Conservation (phyloP, 2,888 invertebrate species). For the Halocaridina rubra region DNA sequence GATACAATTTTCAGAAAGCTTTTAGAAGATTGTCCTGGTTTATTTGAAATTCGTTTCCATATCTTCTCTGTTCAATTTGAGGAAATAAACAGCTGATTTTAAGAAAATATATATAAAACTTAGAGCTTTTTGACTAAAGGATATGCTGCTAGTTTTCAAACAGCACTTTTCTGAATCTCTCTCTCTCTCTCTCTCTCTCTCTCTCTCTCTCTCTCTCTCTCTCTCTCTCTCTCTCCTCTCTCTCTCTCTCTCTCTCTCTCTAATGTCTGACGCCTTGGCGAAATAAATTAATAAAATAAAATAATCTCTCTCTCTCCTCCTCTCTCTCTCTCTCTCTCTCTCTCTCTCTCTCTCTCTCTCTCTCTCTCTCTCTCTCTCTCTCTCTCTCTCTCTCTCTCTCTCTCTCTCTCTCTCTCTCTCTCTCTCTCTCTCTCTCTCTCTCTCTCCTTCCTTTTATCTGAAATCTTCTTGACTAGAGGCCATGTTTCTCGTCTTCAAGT, state of each 20-base stretch:
- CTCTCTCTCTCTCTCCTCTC: background rate
- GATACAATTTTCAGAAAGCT: too few species aligned
- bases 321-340: background rate
- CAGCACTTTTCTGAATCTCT: background rate
- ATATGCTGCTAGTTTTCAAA: too few species aligned
- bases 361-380: background rate
- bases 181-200: background rate
- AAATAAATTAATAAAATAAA: too few species aligned
- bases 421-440: conserved; percentile 1
- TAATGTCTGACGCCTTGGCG: too few species aligned
- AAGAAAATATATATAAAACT: too few species aligned
- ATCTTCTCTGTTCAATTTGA: too few species aligned
- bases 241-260: background rate
- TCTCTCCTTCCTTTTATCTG: background rate
- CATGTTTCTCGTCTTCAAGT: too few species aligned
- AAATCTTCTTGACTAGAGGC: background rate
- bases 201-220: background rate
- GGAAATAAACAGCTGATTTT: too few species aligned
- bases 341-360: background rate
- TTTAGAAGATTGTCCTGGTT: too few species aligned
- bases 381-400: background rate
- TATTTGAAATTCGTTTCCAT: too few species aligned
- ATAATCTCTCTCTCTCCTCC: too few species aligned
- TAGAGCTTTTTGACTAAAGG: too few species aligned
- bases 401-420: background rate